Evolutionary conservation across 2,797 vertebrate species (phyloP), one percentile per base, ranked within the genome.

Genomic region (Loriculus beryllinus): DNA sequence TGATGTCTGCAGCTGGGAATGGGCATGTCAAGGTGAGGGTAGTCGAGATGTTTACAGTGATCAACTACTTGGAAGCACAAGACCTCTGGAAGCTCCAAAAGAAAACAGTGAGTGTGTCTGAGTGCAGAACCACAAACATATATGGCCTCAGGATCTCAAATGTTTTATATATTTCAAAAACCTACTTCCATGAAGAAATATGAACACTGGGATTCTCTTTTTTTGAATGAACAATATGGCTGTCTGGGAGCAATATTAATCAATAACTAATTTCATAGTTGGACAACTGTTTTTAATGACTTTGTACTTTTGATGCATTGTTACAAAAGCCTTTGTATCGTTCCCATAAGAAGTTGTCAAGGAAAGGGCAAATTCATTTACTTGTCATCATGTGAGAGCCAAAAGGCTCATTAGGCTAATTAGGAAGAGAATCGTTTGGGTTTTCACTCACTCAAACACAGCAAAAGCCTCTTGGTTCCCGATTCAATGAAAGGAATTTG

Each of bases 221-320:
- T 54, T 35, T 67, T 86, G 18, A 95, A 95, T 94, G 93, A 97
- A 78, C 57, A 86, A 93, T 96, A 98, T 96, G 96, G 90, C 95
- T 93, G 92, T 95, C 90, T 95, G 94, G 79, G 93, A 97, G 81
- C 84, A 97, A 95, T 97, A 98, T 98, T 97, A 97, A 97, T 98
- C 97, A 96, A 97, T 97, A 98, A 96, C 93, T 97, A 97, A 97
- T 97, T 97, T 98, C 96, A 97, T 97, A 98, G 96, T 89, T 97
- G 96, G 96, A 97, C 97, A 98, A 96, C 94, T 97, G 86, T 96
- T 96, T 98, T 97, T 97, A 98, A 98, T 97, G 97, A 96, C 96
- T 97, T 94, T 48, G 87, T 96, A 93, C 69, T 83, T 97, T 92
- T 93, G 85, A 97, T 86, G 72, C 90, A 93, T 96, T 93, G 95